Evolutionary conservation across 2,797 vertebrate genomes (phyloP), one percentile per base, ranked within the genome.

Genomic region (Characodon lateralis): DNA sequence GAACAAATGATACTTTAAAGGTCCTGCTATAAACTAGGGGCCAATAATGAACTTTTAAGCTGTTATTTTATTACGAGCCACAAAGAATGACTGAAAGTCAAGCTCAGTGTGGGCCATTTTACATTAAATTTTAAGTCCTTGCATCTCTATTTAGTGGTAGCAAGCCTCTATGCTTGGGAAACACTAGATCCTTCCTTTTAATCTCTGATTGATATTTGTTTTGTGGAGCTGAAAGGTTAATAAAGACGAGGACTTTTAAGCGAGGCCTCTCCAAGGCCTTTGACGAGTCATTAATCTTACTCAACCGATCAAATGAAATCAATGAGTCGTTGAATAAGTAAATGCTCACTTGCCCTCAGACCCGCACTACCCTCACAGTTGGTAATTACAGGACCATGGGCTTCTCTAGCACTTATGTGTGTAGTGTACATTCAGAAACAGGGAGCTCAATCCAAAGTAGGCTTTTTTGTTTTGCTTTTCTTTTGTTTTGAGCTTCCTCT

Each of bases 221-320:
- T 76, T 24, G 31, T 71, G 74, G 77, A 59, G 48, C 26, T 26
- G 51, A 80, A 50, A 77, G 58, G 89, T 75, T 74, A 84, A 81
- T 18, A 31, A 48, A 20, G 81, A 78, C 0, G 51, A 72, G 20
- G 41, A 43, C 61, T 72, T 87, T 46, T 69, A 74, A 39, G 66
- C 12, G 71, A 82, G 69, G 77, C 69, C n/a, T 7, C 76, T 85
- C 68, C 3, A 41, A 61, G 41, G 18, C 70, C 74, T 80, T 79
- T 85, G 74, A 80, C 63, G 65, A 63, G 68, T 72, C 76, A 83
- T 79, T 76, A 88, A 90, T 89, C 82, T 78, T 79, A 83, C 84
- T 73, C 68, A 46, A 53, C 65, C 69, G 41, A 75, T 73, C 43
- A 61, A 81, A 83, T n/a, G 46, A 72, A 83, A 66, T 73, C 71